Base-by-base conservation (phyloP, 2,797 vertebrate species). In the Bovichtus diacanthus region DNA sequence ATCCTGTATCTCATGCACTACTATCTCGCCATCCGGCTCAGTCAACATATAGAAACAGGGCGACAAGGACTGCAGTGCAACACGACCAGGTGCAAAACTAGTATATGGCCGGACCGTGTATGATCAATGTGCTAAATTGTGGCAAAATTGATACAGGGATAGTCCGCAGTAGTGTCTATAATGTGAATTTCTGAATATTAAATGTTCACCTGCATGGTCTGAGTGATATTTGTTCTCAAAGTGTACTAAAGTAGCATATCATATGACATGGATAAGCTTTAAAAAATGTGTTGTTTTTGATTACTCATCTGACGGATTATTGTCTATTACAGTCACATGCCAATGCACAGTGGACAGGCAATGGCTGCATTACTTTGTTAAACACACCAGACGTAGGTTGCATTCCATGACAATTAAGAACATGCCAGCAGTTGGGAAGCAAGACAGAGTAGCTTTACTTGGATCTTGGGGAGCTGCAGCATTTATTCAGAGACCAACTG, bases 21-120 rank as follows among this genome's bases (percentile, higher is more conserved):
- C 36, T 39, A 43, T 77, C 68, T 59, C 70, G 79, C 70, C 5
- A 63, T 80, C 71, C 74, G 44, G 69, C 70, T 55, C 19, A 29
- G 69, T 76, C 41, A 55, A 8, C 49, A 43, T 60, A 50, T 34
- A 76, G 67, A 67, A 59, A 70, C 27, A 23, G 34, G 58, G 23
- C 1, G 6, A 70, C 58, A 76, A 31, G 55, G 49, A 61, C 70
- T 27, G 44, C 46, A 43, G 50, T 39, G 3, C 16, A 25, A 59
- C 36, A 59, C 58, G 54, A 23, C n/a, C 15, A 38, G n/a, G 7
- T 39, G 55, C 55, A 23, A 23, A 58, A 34, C 12, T 58, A 15
- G 19, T 12, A 36, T 0, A 13, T 18, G 13, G 36, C n/a, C 15
- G n/a, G 4, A 23, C 36, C 1, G n/a, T 58, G 21, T 41, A 25